phyloP scores from a whole-genome alignment of 2,888 invertebrate genomes.

The Steromphala cineraria region DNA sequence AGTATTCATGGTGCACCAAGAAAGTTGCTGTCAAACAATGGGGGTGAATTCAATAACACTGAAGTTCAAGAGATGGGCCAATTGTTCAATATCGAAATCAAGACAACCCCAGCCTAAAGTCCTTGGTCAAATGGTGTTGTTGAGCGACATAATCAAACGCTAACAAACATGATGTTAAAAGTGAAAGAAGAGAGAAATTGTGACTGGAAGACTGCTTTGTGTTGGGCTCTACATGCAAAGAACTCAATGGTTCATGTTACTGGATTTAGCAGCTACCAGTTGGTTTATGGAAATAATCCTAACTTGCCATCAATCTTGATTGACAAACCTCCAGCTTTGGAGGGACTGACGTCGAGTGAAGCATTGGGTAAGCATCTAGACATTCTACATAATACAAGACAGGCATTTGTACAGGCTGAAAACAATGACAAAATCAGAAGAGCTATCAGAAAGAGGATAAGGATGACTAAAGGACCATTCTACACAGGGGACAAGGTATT shows the following conservation, averaged over 20 bases:
- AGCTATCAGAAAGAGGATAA: conserved; percentile 26
- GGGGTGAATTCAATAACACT: conserved; percentile 24
- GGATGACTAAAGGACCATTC: conserved; percentile 15
- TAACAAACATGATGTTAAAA: conserved; percentile 27
- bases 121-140: conserved; percentile 30
- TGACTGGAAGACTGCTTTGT: conserved; percentile 23
- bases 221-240: conserved; percentile 28
- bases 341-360: conserved; percentile 20
- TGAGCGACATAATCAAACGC: conserved; percentile 29
- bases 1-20: neutral
- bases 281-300: conserved; percentile 26
- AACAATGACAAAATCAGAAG: conserved; percentile 24
- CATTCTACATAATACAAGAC: conserved; percentile 12
- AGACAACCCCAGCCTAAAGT: conserved; percentile 29
- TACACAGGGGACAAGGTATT: conserved; percentile 14
- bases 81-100: conserved; percentile 22
- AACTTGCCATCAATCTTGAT: conserved; percentile 24
- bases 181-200: conserved; percentile 19
- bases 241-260: neutral
- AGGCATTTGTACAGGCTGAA: conserved; percentile 2
- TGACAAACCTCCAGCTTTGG: conserved; percentile 28
- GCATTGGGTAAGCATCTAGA: conserved; percentile 22
- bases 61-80: conserved; percentile 25
- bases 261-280: conserved; percentile 24
- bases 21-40: conserved; percentile 25